phyloP scores from a whole-genome alignment of 2,888 invertebrate genomes.

The Heteromurus nitidus region DNA sequence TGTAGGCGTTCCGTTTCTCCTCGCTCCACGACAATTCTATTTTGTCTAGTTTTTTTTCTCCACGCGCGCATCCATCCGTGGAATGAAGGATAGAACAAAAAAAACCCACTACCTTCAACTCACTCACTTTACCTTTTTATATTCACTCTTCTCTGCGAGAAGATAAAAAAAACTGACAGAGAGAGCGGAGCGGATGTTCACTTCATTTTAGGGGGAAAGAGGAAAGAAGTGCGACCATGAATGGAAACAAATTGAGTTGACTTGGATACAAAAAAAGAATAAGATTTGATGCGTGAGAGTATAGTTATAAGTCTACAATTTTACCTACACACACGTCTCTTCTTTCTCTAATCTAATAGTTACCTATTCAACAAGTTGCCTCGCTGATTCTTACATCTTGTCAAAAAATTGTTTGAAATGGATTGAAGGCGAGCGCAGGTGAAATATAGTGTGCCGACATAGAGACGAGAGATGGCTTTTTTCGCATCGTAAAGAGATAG shows the following conservation, averaged over 20 bases:
- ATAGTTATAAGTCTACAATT: not conserved
- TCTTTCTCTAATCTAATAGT: not conserved
- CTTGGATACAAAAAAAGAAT: slow-evolving; percentile 6
- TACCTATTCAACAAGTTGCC: not conserved
- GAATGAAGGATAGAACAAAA: no score
- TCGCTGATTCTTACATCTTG: slow-evolving; percentile 1
- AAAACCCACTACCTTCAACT: no score
- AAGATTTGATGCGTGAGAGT: not conserved
- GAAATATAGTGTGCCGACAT: no score
- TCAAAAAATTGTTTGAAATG: not conserved
- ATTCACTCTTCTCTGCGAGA: not conserved
- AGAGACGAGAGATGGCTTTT: no score
- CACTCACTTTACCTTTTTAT: not conserved
- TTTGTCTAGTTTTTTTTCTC: not conserved
- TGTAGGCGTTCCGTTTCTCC: no score
- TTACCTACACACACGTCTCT: slow-evolving; percentile 6
- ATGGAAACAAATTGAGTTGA: slow-evolving; percentile 13
- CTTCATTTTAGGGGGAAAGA: slow-evolving; percentile 42
- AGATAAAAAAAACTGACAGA: slow-evolving; percentile 20
- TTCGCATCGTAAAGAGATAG: no score
- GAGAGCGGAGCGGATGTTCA: slow-evolving; percentile 62
- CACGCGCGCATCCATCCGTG: not conserved
- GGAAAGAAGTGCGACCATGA: slow-evolving; percentile 30
- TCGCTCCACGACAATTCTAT: no score
- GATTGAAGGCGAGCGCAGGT: not conserved